Evolutionary conservation across 2,113 vertebrate genomes (phyloP), one percentile per base, ranked within the genome.

Genomic region (Hypocryptadius cinnamomeus): DNA sequence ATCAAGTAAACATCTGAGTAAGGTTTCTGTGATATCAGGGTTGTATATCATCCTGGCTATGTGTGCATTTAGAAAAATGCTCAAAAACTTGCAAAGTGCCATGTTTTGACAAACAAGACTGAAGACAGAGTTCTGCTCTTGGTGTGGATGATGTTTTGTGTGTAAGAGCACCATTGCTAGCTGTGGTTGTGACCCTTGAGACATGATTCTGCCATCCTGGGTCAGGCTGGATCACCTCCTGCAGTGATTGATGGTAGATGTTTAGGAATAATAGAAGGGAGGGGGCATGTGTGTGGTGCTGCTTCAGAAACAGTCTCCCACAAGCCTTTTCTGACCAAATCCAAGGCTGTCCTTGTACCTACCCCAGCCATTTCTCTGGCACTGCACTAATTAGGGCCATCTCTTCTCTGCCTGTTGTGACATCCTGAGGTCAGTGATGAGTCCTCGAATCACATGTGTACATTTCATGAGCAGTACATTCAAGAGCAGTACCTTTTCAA

Each of bases 381-480:
- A 11, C 25, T 23, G 14, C 15, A 11, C 0, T 4, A 24, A 45
- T 9, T 61, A 35, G 21, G 27, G 59, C n/a, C 39, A 31, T 25
- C 39, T 63, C 35, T 31, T 40, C 40, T 39, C 50, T 60, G 31
- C 35, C 15, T 60, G 10, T 15, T 72, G 44, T 44, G 59, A 48
- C 27, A 22, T 35, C 44, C 19, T 53, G 20, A 61, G 24, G 28
- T 37, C 37, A 33, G 56, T 10, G 69, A 54, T 1, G 5, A 66
- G 33, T n/a, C 60, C 56, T 31, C 30, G 28, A 59, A 28, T 13
- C 0, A 2, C 21, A 2, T 1, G 2, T n/a, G 31, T 22, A 14
- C 27, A 63, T 42, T 70, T 70, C 20, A 31, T 1, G 5, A 79
- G 30, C 24, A 61, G 23, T 13, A 35, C 23, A 27, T 51, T 33